phyloP scores from a whole-genome alignment of 2,888 invertebrate genomes.

The Ommatoiulus sabulosus region DNA sequence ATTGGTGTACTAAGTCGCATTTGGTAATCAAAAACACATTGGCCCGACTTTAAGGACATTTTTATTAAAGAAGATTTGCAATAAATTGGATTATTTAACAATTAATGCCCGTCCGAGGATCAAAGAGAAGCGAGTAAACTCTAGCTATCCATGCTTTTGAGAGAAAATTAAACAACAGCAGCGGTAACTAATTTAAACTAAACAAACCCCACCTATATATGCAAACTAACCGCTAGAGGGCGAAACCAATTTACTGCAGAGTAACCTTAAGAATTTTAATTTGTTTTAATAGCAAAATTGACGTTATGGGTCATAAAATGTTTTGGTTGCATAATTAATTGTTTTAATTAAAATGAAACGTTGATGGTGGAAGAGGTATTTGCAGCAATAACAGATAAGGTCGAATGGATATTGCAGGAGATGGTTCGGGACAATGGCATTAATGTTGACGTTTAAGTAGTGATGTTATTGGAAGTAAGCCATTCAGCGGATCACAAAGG shows the following conservation, averaged over 20 bases:
- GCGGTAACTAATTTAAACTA: neutral
- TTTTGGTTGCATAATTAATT: neutral
- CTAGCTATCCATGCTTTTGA: neutral
- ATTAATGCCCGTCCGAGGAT: neutral
- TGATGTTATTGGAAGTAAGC: neutral
- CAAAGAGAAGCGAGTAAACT: neutral
- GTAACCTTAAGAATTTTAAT: neutral
- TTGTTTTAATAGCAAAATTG: neutral
- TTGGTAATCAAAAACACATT: neutral
- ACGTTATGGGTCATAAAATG: neutral
- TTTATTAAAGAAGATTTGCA: neutral
- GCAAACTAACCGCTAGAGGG: neutral
- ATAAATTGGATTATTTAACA: slow-evolving; percentile 4
- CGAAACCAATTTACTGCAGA: neutral
- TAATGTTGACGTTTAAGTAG: neutral
- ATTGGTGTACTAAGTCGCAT: neutral
- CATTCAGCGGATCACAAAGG: neutral
- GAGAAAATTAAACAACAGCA: neutral
- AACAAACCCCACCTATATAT: neutral
- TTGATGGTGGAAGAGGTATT: neutral
- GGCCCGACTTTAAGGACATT: neutral
- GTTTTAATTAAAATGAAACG: neutral
- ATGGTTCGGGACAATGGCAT: neutral
- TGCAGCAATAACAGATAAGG: neutral
- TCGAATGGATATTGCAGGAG: neutral